Evolutionary conservation across 2,888 invertebrate species (phyloP), one percentile per base, ranked within the genome.

Genomic region (Mechanitis messenoides): DNA sequence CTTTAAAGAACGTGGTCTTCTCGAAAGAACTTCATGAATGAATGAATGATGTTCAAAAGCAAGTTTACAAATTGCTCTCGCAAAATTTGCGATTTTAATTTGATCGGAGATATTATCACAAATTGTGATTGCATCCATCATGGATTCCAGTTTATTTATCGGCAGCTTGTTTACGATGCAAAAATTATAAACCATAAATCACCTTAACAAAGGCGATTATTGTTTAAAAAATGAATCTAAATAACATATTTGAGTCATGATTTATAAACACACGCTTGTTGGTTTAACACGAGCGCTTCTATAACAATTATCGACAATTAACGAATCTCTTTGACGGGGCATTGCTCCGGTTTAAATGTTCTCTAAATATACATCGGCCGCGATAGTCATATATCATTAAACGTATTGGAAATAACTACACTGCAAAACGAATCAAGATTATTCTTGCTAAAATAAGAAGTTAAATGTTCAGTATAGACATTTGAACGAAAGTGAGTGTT

Each of bases 171-270:
- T 33, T 58, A 45, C 45, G 53, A 28, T 31, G 58, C n/a, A 5
- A 47, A 57, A 57, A 47, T 50, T 38, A 58, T 38, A 12, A 33
- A 50, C n/a, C 33, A 50, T 58, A 58, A 58, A 58, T 42, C 47
- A 53, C 31, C 11, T 31, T 45, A 45, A 45, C 31, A 56, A 53
- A 47, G 12, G n/a, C 33, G 3, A 53, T 53, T 53, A n/a, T 58
- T 53, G 35, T 58, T 58, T 58, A 38, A 31, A 20, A 38, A 58
- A 31, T 53, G 46, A 33, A 28, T 1, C 2, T 50, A 20, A 3
- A 33, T 45, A 56, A 33, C 33, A 45, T n/a, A 31, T 7, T 20
- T 45, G 35, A 2, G 3, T 11, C 42, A 28, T 28, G n/a, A 56
- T 33, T 33, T 33, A 56, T 50, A 50, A 50, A 50, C n/a, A 42